Conservation (phyloP, 2,113 vertebrate species). For the Heterochromis multidens region DNA sequence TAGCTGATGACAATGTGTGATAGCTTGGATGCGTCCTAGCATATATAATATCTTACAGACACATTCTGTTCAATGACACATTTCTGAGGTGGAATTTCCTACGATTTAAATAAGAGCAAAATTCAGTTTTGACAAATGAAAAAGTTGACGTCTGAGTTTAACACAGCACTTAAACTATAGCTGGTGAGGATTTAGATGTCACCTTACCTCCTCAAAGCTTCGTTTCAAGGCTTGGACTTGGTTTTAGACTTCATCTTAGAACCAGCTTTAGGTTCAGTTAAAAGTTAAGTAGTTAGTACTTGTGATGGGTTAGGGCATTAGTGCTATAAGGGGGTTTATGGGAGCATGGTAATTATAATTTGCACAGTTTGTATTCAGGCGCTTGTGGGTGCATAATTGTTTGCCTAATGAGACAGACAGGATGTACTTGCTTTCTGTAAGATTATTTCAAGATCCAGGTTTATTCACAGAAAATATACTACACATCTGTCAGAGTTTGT, state of each 20-base stretch:
- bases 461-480: background rate
- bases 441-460: rapidly evolving
- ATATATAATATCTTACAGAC: background rate
- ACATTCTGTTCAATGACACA: background rate
- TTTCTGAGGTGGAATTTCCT: background rate
- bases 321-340: background rate
- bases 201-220: background rate
- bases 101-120: background rate
- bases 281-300: background rate
- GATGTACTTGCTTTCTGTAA: background rate
- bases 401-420: background rate
- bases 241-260: background rate
- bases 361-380: background rate
- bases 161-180: no score
- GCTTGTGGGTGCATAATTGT: background rate
- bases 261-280: background rate
- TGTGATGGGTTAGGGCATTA: rapidly evolving
- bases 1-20: background rate
- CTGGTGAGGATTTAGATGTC: background rate
- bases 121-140: background rate
- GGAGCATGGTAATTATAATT: background rate
- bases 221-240: background rate
- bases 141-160: rapidly evolving
- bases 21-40: rapidly evolving
- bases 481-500: rapidly evolving